phyloP scores from a whole-genome alignment of 2,113 vertebrate species.

The Ellobius talpinus region DNA sequence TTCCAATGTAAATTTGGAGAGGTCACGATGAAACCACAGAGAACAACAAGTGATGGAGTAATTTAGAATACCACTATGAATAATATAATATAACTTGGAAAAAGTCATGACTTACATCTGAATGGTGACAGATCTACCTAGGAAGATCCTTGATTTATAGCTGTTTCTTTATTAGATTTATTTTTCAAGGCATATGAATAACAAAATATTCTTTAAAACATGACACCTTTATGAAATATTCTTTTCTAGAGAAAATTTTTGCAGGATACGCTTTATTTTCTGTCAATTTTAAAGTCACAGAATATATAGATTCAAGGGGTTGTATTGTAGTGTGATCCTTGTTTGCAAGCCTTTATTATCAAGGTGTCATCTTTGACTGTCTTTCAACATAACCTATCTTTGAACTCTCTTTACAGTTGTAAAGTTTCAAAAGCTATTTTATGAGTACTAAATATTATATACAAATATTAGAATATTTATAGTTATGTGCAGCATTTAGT shows the following conservation, averaged over 20 bases:
- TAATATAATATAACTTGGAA: neutral
- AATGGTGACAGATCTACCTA: neutral
- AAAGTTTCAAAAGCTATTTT: neutral
- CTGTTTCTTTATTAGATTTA: neutral
- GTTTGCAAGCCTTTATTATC: neutral
- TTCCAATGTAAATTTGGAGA: neutral
- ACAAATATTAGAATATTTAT: neutral
- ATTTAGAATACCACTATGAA: neutral
- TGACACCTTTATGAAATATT: conserved; percentile 5
- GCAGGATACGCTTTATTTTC: neutral
- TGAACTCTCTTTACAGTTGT: neutral
- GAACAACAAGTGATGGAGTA: neutral
- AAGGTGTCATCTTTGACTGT: neutral
- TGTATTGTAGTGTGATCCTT: neutral
- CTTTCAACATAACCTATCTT: conserved; percentile 1
- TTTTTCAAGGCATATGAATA: neutral
- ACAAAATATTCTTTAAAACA: conserved; percentile 25
- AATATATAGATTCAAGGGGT: neutral
- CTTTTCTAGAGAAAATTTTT: conserved; percentile 51
- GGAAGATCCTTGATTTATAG: neutral
- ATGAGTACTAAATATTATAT: neutral
- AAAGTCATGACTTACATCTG: neutral
- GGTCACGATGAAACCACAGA: neutral
- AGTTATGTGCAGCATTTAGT: neutral
- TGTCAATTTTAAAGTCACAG: conserved; percentile 32